phyloP scores from a whole-genome alignment of 2,797 vertebrate genomes.

The Gallirallus australis region DNA sequence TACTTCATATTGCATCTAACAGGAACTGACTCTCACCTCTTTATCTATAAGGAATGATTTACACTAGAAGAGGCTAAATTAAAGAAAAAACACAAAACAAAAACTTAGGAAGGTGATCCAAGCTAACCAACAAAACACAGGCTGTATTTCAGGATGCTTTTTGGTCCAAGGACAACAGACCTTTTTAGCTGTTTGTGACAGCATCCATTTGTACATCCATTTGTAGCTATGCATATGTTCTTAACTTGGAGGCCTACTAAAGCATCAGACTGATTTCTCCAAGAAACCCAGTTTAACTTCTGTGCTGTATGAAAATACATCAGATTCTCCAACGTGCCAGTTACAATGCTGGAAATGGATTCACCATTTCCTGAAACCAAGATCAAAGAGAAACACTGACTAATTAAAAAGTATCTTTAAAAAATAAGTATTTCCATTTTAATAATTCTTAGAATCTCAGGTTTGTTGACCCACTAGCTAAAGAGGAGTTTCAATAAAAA shows the following conservation, averaged over 20 bases:
- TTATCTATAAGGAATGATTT: background rate
- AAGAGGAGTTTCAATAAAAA: background rate
- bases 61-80: background rate
- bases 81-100: background rate
- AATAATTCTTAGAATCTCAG: background rate
- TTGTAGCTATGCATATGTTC: background rate
- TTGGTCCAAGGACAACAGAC: background rate
- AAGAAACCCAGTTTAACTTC: background rate
- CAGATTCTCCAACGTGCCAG: background rate
- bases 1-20: background rate
- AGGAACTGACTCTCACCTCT: background rate
- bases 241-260: background rate
- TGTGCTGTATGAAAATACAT: rapidly evolving
- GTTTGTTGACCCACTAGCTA: background rate
- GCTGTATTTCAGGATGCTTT: background rate
- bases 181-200: background rate
- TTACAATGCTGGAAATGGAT: background rate
- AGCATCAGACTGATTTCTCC: background rate
- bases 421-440: background rate
- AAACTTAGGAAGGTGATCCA: background rate
- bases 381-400: background rate
- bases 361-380: background rate
- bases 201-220: background rate
- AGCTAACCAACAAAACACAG: background rate
- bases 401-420: background rate